Evolutionary conservation across 2,888 invertebrate genomes (phyloP), one percentile per base, ranked within the genome.

Genomic region (Drosophila nr. medialis): DNA sequence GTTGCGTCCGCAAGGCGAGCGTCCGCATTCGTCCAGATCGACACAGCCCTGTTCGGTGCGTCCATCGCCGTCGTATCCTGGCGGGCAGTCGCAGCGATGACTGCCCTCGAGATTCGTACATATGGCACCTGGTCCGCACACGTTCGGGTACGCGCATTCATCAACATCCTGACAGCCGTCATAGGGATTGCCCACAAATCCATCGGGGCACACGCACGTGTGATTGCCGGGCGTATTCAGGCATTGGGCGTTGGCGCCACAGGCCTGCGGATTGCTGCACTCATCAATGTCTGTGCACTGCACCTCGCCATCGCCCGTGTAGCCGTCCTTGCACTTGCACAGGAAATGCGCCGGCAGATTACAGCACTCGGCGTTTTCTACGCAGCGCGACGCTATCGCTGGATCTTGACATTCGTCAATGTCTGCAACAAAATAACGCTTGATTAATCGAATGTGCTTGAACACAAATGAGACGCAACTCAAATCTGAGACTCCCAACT

Each of bases 391-490:
- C 42, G 97, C 96, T 90, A 98, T 94, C 75, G 95, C 94, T 76
- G 98, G 97, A 93, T 97, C 96, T 91, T 96, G 96, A 93, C 99
- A 99, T 94, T 99, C 99, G 94, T 99, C 96, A 93, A 99, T 97
- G 94, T 98, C 97, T 97, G 93, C 24, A 87, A 79, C 30, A 58
- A 60, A 48, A 62, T 60, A 63, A 29, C 49, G 75, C 75, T 45
- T 56, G 89, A 84, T 81, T 87, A 80, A 87, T 89, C 67, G 72
- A 68, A 55, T 65, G 63, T 60, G 80, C 63, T 48, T 56, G 56
- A 55, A 70, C 72, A 72, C 54, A 83, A 80, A 85, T 80, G 65
- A 72, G 65, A 68, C 64, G 78, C 81, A 71, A 70, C 77, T 75
- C 62, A 77, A 84, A 59, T 40, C 45, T 29, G 29, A 69, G 66